phyloP scores from a whole-genome alignment of 2,113 vertebrate genomes.

The Onychostruthus taczanowskii region DNA sequence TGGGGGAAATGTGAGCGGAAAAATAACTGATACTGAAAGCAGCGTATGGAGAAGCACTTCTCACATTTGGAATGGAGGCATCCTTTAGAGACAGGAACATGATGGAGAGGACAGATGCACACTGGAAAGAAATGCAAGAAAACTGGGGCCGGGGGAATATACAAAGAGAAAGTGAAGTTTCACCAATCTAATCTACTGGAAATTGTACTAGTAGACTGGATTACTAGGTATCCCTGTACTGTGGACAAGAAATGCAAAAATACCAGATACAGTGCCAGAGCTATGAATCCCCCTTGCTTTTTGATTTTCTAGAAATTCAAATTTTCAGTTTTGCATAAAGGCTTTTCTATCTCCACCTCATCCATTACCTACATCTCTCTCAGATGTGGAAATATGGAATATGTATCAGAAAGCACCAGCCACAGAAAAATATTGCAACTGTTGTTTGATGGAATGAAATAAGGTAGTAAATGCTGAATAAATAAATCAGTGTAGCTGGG shows the following conservation, averaged over 20 bases:
- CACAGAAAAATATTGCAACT: background rate
- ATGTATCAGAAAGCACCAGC: background rate
- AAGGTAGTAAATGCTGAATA: background rate
- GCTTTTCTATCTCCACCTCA: background rate
- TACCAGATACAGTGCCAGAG: background rate
- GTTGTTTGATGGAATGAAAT: background rate
- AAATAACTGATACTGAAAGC: background rate
- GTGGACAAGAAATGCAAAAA: background rate
- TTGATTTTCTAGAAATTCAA: background rate
- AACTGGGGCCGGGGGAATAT: accelerated
- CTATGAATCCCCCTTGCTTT: background rate
- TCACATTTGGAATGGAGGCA: background rate
- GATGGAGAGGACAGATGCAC: background rate
- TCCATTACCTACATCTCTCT: background rate
- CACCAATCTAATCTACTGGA: background rate
- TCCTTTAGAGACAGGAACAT: background rate
- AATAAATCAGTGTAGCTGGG: background rate
- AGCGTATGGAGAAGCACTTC: background rate
- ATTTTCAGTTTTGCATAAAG: background rate
- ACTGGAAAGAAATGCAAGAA: background rate
- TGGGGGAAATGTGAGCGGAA: background rate
- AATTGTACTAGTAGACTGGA: background rate
- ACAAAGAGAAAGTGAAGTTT: background rate
- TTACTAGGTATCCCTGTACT: background rate
- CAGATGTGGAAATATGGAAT: background rate